Conservation (phyloP, 2,797 vertebrate genomes). For the Sarcophilus harrisii region DNA sequence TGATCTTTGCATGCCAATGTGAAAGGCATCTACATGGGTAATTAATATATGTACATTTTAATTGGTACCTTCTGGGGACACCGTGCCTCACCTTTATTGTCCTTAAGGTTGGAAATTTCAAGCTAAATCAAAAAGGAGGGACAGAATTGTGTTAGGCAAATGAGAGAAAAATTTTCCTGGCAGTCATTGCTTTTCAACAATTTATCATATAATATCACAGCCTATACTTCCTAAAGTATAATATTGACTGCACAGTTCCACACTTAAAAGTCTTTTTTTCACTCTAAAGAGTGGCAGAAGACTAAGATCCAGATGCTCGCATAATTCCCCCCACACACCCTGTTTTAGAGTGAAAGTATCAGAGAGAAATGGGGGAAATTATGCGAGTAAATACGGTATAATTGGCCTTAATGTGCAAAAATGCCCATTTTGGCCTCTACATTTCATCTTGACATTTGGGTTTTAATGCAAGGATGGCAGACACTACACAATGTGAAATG, state of each 20-base stretch:
- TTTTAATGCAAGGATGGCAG: background rate
- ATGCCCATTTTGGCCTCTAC: background rate
- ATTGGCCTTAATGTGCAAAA: background rate
- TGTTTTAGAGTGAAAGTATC: background rate
- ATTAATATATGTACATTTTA: background rate
- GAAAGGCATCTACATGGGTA: background rate
- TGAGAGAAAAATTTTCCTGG: background rate
- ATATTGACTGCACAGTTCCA: background rate
- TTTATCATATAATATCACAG: background rate
- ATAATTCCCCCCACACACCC: background rate
- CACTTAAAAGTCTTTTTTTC: background rate
- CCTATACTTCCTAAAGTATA: background rate
- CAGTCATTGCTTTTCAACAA: background rate
- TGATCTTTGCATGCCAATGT: background rate
- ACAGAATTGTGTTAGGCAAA: background rate
- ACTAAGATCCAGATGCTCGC: background rate
- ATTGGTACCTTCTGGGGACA: background rate
- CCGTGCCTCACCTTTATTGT: background rate
- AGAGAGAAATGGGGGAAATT: background rate
- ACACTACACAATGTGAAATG: background rate
- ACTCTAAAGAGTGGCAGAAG: background rate
- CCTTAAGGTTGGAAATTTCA: slow-evolving; percentile 11
- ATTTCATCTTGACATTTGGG: background rate
- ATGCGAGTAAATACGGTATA: background rate
- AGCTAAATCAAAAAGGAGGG: background rate